Base-by-base conservation (phyloP, 2,888 invertebrate species). In the Blomia tropicalis region DNA sequence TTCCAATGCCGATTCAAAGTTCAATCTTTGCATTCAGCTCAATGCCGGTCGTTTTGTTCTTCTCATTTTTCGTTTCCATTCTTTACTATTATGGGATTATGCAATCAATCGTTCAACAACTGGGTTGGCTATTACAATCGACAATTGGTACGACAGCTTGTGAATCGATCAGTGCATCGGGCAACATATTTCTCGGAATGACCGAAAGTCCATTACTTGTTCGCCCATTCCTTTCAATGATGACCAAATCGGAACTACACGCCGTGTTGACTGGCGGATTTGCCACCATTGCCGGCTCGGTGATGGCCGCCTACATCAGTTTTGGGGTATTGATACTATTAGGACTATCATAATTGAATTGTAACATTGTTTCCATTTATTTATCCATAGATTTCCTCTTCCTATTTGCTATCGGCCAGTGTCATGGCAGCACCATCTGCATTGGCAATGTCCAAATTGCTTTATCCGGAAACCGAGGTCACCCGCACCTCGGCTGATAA, bases 371-470 rank as follows among this genome's bases (percentile, higher is more conserved):
- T 27, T 11, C 14, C 22, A 53, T 29, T n/a, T 14, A 54, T 54
- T 17, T 31, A 1, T 3, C 11, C 5, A 36, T 64, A 71, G 71
- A 70, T 73, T 0, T 80, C 83, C 58, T 83, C 95, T 0, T 81
- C 85, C 0, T 87, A 93, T 73, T 76, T 96, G 43, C 82, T 96
- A 66, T 88, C 92, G 0, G 88, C 95, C 0, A 87, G 88, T 66
- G 84, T 96, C 0, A 93, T 96, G 93, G 88, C 92, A 0, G 93
- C 95, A 0, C 95, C 95, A 0, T 90, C 91, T 0, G 85, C 93
- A 0, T 75, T 96, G 30, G 89, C 88, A 69, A 85, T 82, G 71
- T 81, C 91, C 14, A 96, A 96, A 73, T 77, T 98, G 0, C 79
- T 92, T 70, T 84, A 86, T 77, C 96, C 96, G 0, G 96, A 96